Evolutionary conservation across 2,797 vertebrate species (phyloP), one percentile per base, ranked within the genome.

Genomic region (Borostomias antarcticus): DNA sequence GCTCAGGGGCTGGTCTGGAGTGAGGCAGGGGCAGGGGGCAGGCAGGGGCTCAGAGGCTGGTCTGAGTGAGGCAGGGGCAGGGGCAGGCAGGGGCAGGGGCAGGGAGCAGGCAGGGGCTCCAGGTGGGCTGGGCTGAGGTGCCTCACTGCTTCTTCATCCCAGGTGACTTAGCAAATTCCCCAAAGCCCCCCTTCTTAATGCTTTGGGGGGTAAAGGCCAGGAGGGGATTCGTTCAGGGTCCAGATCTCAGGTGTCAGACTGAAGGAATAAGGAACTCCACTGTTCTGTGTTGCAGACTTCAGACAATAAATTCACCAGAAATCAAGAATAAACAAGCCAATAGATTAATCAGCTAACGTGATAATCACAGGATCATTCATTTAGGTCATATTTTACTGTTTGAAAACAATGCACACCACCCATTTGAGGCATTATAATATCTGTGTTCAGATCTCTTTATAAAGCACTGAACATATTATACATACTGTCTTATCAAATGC

Each of bases 131-230:
- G 73, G 82, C 84, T 83, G 74, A 87, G 87, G 86, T 75, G 66
- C 65, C 63, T 76, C 47, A 40, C 54, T 80, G 81, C 78, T 79
- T 90, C 88, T 85, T 91, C 88, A 91, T 89, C 87, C 89, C 83
- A 90, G 84, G 89, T 92, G 91, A 92, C 87, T 88, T 88, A 87
- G 85, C 89, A 90, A 86, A 88, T 91, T 86, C 84, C 82, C 79
- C 17, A 76, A 85, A 67, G 74, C 81, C 78, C 52, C 47, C 68
- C 71, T 75, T 78, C 75, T 69, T 82, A 79, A 75, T 72, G 82
- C 79, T 79, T 76, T 72, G 79, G 76, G 75, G 71, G 76, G 77
- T 73, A 75, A 72, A 35, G 75, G 73, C 58, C 76, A 85, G 54
- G 75, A 86, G 79, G 85, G 82, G 81, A 89, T 85, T 78, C 86